These are phyloP conservation scores for Poecilia latipinna DNA, from an alignment of 2,113 vertebrate genomes.

Conservation along the genomic window DNA sequence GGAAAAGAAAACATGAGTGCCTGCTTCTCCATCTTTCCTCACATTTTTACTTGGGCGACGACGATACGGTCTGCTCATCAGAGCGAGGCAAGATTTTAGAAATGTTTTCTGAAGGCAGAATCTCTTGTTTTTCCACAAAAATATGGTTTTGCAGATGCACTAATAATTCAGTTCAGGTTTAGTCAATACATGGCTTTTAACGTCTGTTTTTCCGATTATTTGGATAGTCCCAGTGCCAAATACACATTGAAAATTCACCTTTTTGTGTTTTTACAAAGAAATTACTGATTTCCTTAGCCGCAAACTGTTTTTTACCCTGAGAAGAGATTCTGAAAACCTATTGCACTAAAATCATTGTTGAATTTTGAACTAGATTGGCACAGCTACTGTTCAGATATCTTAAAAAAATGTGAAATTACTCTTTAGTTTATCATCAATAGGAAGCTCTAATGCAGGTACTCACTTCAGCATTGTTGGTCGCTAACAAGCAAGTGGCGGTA, in stretches of 20 bases:
- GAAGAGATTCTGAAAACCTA: too few species aligned
- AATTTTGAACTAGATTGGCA: background rate
- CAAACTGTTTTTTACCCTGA: too few species aligned
- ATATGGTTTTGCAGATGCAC: background rate
- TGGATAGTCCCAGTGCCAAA: background rate
- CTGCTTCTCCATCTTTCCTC: slow-evolving; percentile 1
- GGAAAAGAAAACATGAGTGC: slow-evolving; percentile 14
- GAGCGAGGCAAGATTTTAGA: background rate
- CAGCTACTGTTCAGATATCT: background rate
- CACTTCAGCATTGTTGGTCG: background rate
- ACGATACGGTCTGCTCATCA: background rate
- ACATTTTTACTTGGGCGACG: background rate
- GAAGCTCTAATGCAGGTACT: background rate
- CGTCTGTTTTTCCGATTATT: background rate
- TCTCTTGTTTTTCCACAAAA: background rate
- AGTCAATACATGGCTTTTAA: background rate
- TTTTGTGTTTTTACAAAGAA: background rate
- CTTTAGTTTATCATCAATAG: background rate
- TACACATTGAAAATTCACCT: background rate
- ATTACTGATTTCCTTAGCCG: background rate
- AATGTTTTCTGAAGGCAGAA: background rate
- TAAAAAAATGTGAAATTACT: background rate
- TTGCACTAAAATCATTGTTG: background rate
- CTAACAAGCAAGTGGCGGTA: background rate
- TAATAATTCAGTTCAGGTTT: background rate